These are phyloP conservation scores for Microctonus aethiopoides DNA, from an alignment of 2,888 invertebrate genomes.

Conservation along the genomic window DNA sequence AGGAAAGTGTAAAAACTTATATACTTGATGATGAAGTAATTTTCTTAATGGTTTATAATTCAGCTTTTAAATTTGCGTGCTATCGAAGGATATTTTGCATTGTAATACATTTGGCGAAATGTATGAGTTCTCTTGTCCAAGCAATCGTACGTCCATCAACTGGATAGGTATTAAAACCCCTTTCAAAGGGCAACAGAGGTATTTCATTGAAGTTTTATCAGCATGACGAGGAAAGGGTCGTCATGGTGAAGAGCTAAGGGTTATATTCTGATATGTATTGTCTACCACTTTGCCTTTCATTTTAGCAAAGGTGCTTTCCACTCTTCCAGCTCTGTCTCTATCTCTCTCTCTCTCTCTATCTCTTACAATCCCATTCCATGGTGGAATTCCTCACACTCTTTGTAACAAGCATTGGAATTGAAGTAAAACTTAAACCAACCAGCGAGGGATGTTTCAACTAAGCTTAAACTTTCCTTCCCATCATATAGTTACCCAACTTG, in stretches of 20 bases:
- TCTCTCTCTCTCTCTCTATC: too few relatives aligned
- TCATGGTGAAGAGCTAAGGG: conserved; percentile 32
- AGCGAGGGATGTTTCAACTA: neutral
- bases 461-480: neutral
- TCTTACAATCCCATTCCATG: too few relatives aligned
- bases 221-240: conserved; percentile 39
- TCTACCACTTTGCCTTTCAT: conserved; percentile 30
- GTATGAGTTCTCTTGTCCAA: conserved; percentile 4
- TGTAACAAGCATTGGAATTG: neutral
- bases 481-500: neutral
- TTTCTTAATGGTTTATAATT: too few relatives aligned
- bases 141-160: neutral
- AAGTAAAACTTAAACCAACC: neutral
- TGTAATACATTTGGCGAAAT: too few relatives aligned
- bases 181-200: conserved; percentile 17
- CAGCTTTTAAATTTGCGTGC: too few relatives aligned
- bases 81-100: too few relatives aligned
- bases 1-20: neutral
- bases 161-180: conserved; percentile 25
- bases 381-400: neutral
- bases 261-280: conserved; percentile 47
- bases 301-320: neutral
- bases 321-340: too few relatives aligned
- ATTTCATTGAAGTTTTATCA: conserved; percentile 54
- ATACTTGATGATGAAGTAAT: neutral